A percentile compares a stretch with the other conserved stretches of the same genome.
Evolutionary conservation across 2,113 vertebrate species (phyloP).

Genomic region (Onychostoma macrolepis): DNA sequence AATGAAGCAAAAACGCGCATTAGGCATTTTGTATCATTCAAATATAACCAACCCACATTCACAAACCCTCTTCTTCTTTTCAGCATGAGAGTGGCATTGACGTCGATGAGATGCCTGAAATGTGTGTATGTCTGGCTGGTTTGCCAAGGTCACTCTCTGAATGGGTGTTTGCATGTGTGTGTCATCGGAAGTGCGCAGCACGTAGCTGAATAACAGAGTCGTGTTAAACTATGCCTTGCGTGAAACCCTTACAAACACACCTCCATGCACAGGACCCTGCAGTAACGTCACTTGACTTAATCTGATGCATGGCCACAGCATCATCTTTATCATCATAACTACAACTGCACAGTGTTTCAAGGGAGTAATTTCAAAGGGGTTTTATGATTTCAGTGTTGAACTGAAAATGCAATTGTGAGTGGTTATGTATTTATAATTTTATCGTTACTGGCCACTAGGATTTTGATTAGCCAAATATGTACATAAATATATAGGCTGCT

Average conservation of each 20-base stretch:
- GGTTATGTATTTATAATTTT: not conserved
- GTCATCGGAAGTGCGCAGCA: conserved; percentile 29
- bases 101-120: not conserved
- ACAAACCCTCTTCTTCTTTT: not conserved
- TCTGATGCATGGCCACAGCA: not conserved
- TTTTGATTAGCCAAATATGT: not conserved
- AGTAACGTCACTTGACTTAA: not conserved
- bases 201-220: not conserved
- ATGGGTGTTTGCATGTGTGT: not conserved
- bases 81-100: conserved; percentile 16
- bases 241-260: conserved; percentile 11
- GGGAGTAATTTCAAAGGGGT: not conserved
- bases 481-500: not conserved
- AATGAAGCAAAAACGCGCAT: not conserved
- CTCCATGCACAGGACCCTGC: not conserved
- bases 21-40: not conserved
- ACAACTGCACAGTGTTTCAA: not conserved
- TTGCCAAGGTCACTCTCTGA: conserved; percentile 58
- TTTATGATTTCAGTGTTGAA: not conserved
- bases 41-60: not conserved
- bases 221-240: not conserved
- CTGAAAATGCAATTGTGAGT: not conserved
- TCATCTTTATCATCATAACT: not conserved
- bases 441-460: not conserved
- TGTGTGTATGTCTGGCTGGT: conserved; percentile 31